Evolutionary conservation across 2,113 vertebrate genomes (phyloP).

Genomic region (Talpa occidentalis): DNA sequence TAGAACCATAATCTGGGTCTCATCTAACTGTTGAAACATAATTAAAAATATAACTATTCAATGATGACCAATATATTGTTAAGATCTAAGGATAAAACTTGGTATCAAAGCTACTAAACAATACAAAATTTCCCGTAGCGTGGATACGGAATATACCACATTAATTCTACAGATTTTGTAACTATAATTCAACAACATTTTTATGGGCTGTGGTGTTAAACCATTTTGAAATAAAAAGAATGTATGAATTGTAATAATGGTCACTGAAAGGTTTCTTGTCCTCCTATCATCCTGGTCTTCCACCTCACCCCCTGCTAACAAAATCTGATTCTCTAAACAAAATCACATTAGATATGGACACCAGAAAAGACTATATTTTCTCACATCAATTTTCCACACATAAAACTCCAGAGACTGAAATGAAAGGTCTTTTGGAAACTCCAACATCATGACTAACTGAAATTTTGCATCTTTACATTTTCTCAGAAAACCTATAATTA

Average conservation of each 20-base stretch:
- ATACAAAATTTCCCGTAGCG: not conserved
- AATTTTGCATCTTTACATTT: not conserved
- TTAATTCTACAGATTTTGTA: not conserved
- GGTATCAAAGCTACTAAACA: not conserved
- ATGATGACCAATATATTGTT: not conserved
- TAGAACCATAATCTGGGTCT: not conserved
- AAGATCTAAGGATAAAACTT: not conserved
- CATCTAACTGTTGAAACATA: not conserved
- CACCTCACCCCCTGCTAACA: not conserved
- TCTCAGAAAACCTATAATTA: not conserved
- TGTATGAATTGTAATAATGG: not conserved
- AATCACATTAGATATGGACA: not conserved
- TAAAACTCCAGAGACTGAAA: not conserved
- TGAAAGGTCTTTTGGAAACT: not conserved
- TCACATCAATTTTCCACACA: not conserved
- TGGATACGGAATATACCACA: not conserved
- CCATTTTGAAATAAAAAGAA: not conserved
- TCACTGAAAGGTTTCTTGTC: not conserved
- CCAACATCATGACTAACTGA: not conserved
- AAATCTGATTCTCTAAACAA: slow-evolving; percentile 34
- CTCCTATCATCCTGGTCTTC: not conserved
- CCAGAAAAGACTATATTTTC: not conserved
- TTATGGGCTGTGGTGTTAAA: not conserved
- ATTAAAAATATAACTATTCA: not conserved
- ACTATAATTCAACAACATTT: not conserved